A percentile compares a stretch with the other conserved stretches of the same genome.
Evolutionary conservation across 2,797 vertebrate genomes (phyloP).

Genomic region (Hydrocynus forskahlii): DNA sequence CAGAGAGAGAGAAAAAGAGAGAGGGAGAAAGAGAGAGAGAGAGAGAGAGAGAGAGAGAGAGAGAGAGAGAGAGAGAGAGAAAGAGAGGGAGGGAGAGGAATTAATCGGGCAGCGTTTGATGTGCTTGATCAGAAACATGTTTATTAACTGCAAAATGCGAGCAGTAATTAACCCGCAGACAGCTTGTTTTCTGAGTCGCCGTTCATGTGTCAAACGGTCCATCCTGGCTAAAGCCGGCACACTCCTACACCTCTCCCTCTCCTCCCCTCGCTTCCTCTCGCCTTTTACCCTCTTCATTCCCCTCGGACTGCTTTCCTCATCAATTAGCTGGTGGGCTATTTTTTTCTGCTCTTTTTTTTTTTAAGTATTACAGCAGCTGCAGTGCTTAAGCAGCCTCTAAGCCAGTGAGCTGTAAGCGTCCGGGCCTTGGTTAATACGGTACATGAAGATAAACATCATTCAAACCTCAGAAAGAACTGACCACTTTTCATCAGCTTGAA

Average conservation of each 20-base stretch:
- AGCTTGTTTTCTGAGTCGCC: constrained; percentile 81
- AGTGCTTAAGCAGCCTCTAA: constrained; percentile 13
- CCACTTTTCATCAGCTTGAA: background rate
- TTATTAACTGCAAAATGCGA: constrained; percentile 81
- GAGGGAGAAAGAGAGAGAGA: constrained; percentile 35
- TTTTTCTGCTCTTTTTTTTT: constrained; percentile 46
- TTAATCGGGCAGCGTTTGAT: constrained; percentile 78
- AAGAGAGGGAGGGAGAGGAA: constrained; percentile 56
- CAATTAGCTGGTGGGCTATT: constrained; percentile 71
- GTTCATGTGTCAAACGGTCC: constrained; percentile 79
- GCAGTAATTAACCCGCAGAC: constrained; percentile 82
- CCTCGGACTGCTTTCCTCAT: constrained; percentile 74
- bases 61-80: constrained; percentile 14
- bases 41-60: background rate
- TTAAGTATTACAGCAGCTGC: background rate
- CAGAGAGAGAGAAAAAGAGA: no score
- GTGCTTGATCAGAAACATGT: constrained; percentile 85
- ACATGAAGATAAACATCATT: constrained; percentile 17
- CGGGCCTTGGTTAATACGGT: constrained; percentile 5
- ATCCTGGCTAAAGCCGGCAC: constrained; percentile 69
- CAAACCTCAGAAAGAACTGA: constrained; percentile 19
- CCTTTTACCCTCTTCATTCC: constrained; percentile 39
- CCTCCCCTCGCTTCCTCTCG: constrained; percentile 52
- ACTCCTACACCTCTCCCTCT: constrained; percentile 4
- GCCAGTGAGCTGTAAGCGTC: constrained; percentile 23